phyloP scores from a whole-genome alignment of 92 coral and sea anemone genomes.

The Epizoanthus illoricatus region DNA sequence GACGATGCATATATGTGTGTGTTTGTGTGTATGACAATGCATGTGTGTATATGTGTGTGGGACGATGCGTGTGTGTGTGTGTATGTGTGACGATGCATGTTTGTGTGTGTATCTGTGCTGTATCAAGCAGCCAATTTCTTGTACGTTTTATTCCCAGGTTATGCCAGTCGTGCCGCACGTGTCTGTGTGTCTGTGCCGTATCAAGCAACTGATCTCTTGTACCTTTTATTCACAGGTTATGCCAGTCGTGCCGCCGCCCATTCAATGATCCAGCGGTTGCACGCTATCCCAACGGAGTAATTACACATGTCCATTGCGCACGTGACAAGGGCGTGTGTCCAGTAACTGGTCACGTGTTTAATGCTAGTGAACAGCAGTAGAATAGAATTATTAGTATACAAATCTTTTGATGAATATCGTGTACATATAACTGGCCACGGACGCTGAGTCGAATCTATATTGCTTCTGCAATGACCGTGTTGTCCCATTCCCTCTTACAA shows the following conservation, averaged over 20 bases:
- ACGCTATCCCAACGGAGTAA: slow-evolving; percentile 95
- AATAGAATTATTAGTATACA: too few species aligned
- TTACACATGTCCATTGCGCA: slow-evolving; percentile 97
- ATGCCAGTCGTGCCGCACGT: slow-evolving; percentile 78
- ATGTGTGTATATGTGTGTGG: not conserved
- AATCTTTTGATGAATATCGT: too few species aligned
- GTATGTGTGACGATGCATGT: too few species aligned
- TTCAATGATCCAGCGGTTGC: slow-evolving; percentile 95
- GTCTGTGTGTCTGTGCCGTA: too few species aligned
- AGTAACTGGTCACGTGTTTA: slow-evolving; percentile 97
- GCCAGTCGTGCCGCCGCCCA: slow-evolving; percentile 96
- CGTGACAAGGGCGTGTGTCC: slow-evolving; percentile 91
- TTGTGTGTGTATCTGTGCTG: too few species aligned
- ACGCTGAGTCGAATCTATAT: too few species aligned
- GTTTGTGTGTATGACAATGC: not conserved
- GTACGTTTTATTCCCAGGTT: slow-evolving; percentile 52
- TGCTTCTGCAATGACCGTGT: too few species aligned
- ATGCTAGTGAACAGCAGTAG: slow-evolving; percentile 51
- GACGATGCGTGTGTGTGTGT: too few species aligned
- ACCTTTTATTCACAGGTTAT: slow-evolving; percentile 58
- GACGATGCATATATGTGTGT: not conserved
- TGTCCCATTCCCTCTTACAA: too few species aligned
- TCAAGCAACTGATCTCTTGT: not conserved
- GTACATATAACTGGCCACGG: too few species aligned
- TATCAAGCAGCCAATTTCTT: not conserved